phyloP scores from a whole-genome alignment of 2,797 vertebrate genomes.

The Macropodus opercularis region DNA sequence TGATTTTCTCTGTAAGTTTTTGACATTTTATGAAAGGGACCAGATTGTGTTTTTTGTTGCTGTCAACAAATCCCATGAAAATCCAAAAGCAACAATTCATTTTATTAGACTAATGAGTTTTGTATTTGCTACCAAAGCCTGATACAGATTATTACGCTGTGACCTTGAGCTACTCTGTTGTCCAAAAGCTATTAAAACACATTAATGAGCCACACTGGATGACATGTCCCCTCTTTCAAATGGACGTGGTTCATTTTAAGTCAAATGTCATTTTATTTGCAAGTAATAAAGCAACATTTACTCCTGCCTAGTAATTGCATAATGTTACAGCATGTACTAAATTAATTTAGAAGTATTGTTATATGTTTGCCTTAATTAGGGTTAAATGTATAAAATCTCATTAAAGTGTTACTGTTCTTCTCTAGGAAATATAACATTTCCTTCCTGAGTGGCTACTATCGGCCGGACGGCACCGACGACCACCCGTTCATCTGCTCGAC shows the following conservation, averaged over 20 bases:
- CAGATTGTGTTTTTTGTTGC: background rate
- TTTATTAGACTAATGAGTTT: constrained; percentile 1
- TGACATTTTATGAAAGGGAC: background rate
- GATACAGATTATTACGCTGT: constrained; percentile 4
- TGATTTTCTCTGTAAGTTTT: background rate
- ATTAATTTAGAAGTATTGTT: no score
- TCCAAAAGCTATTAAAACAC: constrained; percentile 4
- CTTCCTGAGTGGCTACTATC: constrained; percentile 90
- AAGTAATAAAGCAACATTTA: constrained; percentile 9
- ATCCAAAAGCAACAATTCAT: background rate
- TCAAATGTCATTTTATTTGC: constrained; percentile 7
- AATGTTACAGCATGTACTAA: background rate
- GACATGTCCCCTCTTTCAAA: constrained; percentile 9
- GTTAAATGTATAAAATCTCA: background rate
- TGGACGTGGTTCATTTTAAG: constrained; percentile 13
- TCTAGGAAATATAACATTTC: constrained; percentile 90
- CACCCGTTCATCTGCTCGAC: constrained; percentile 95
- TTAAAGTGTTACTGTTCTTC: background rate
- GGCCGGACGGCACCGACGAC: constrained; percentile 88
- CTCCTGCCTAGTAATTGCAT: background rate
- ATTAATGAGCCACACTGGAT: background rate
- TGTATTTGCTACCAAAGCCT: constrained; percentile 15
- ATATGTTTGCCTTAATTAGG: no score
- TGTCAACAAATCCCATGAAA: background rate
- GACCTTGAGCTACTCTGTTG: constrained; percentile 8